Conservation (phyloP, 2,888 invertebrate species). For the Augochlorella aurata region DNA sequence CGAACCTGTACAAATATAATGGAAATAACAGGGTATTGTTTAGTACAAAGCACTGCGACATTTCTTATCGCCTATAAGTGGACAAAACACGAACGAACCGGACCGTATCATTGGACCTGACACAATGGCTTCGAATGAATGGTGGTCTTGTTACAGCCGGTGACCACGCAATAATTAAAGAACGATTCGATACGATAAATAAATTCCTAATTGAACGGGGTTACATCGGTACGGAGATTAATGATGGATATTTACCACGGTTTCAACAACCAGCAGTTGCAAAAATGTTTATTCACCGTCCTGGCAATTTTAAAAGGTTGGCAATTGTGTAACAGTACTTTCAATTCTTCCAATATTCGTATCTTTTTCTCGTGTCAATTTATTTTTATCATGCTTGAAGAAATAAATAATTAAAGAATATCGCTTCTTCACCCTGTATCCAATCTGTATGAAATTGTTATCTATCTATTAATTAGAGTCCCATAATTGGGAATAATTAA, state of each 20-base stretch:
- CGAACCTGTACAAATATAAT: neutral
- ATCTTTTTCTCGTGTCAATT: too few species aligned
- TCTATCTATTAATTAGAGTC: too few species aligned
- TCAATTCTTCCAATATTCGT: too few species aligned
- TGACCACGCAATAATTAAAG: neutral
- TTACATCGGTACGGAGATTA: neutral
- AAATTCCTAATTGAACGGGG: neutral
- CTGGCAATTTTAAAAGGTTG: too few species aligned
- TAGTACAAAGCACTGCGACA: neutral
- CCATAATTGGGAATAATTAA: too few species aligned
- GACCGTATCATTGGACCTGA: neutral
- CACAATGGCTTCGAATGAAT: neutral
- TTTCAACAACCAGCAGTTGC: neutral
- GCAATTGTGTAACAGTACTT: too few species aligned
- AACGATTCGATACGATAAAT: neutral
- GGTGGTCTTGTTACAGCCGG: neutral
- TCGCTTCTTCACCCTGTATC: too few species aligned
- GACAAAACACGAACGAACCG: neutral
- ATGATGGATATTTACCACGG: neutral
- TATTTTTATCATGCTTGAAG: too few species aligned
- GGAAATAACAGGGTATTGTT: neutral
- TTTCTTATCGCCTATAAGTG: neutral
- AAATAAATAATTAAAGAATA: too few species aligned
- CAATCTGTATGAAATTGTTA: too few species aligned
- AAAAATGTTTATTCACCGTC: too few species aligned